Conservation (phyloP, 1,140 invertebrate species). For the Listronotus oregonensis region DNA sequence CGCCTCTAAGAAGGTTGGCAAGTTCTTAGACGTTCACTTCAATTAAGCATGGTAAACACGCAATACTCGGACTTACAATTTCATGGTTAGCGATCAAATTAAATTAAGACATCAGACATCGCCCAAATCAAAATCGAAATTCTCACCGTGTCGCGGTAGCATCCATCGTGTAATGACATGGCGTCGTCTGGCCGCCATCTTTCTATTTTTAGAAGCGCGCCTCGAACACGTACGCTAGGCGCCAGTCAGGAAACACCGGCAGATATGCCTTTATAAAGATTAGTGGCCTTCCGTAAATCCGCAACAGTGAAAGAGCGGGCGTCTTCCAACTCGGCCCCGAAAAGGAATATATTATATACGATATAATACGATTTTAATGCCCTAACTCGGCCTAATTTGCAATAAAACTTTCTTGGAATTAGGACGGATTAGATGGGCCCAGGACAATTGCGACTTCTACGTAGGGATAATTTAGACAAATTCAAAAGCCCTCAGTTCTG, state of each 20-base stretch:
- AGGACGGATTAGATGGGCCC: too few relatives aligned
- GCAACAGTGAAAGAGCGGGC: not conserved
- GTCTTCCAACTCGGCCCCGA: too few relatives aligned
- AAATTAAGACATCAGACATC: not conserved
- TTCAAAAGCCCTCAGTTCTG: too few relatives aligned
- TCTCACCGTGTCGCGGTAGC: conserved; percentile 17
- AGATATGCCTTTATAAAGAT: not conserved
- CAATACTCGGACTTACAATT: not conserved
- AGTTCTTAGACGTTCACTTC: too few relatives aligned
- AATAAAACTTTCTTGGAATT: too few relatives aligned
- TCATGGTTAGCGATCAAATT: not conserved
- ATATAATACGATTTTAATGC: too few relatives aligned
- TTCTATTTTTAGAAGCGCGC: conserved; percentile 26
- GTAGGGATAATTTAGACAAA: too few relatives aligned
- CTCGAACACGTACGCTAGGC: conserved; percentile 8
- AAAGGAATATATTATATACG: not conserved
- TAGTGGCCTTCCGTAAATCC: not conserved
- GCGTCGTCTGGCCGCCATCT: conserved; percentile 34
- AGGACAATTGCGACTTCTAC: too few relatives aligned
- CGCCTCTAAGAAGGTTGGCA: too few relatives aligned
- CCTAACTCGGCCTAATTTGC: too few relatives aligned
- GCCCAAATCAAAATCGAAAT: conserved; percentile 14
- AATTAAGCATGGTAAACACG: too few relatives aligned
- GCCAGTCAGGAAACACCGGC: conserved; percentile 27
- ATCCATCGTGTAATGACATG: conserved; percentile 15